Conservation (phyloP, 2,113 vertebrate genomes). For the Limanda limanda region DNA sequence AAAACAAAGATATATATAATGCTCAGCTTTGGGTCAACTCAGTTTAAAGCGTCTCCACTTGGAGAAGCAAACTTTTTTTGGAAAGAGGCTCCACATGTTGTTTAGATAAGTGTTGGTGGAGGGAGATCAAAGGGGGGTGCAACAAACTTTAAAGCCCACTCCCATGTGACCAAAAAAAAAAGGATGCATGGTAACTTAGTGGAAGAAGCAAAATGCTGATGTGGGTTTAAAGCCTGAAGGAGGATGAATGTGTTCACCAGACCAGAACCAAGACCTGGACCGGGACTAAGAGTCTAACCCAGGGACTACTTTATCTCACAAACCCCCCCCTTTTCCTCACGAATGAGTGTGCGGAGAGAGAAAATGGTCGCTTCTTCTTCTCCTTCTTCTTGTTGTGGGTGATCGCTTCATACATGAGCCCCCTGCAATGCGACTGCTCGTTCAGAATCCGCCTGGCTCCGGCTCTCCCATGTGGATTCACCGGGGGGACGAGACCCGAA, state of each 20-base stretch:
- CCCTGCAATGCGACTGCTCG: constrained; percentile 84
- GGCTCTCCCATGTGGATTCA: neutral
- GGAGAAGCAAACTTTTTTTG: constrained; percentile 17
- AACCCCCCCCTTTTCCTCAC: neutral
- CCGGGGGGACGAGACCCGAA: neutral
- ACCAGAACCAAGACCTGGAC: neutral
- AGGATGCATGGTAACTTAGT: constrained; percentile 36
- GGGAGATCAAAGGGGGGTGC: constrained; percentile 7
- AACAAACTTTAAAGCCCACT: constrained; percentile 44
- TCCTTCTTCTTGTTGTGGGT: neutral
- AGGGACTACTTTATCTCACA: neutral
- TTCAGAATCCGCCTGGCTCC: neutral
- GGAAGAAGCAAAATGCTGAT: constrained; percentile 18
- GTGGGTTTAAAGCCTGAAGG: constrained; percentile 7
- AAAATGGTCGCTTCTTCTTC: constrained; percentile 77
- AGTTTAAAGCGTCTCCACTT: neutral
- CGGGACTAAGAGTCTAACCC: neutral
- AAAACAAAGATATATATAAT: neutral
- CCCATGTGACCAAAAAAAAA: constrained; percentile 21
- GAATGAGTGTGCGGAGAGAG: constrained; percentile 67
- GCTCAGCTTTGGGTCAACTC: neutral
- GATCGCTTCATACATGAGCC: constrained; percentile 76
- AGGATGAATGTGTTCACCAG: neutral
- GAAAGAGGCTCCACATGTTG: constrained; percentile 45
- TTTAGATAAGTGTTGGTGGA: constrained; percentile 1